phyloP scores from a whole-genome alignment of 2,888 invertebrate species.

The Aspidiotus destructor region DNA sequence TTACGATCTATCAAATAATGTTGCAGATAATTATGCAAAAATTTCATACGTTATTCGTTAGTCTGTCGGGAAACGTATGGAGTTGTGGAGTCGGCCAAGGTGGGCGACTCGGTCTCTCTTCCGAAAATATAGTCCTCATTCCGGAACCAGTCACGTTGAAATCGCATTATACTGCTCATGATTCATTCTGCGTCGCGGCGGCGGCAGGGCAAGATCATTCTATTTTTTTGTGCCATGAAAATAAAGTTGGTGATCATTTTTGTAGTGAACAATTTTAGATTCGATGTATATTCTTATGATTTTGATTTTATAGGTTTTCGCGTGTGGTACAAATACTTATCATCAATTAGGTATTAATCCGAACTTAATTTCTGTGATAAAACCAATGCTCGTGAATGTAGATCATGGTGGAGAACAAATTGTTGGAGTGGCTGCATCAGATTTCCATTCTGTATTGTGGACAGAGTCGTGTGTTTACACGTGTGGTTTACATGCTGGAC shows the following conservation, averaged over 20 bases:
- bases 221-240: conserved; percentile 54
- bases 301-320: conserved; percentile 47
- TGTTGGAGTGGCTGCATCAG: conserved; percentile 55
- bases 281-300: not conserved
- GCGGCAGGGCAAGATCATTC: conserved; percentile 60
- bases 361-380: conserved; percentile 43
- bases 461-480: conserved; percentile 46
- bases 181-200: conserved; percentile 40
- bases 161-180: conserved; percentile 35
- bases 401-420: conserved; percentile 35
- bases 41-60: conserved; percentile 64
- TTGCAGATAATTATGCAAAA: conserved; percentile 59
- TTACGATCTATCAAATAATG: too few relatives aligned
- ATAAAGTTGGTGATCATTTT: conserved; percentile 42
- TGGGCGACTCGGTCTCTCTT: conserved; percentile 61
- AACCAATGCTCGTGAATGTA: conserved; percentile 9
- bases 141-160: conserved; percentile 45
- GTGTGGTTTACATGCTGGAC: conserved; percentile 75
- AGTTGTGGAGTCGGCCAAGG: conserved; percentile 73
- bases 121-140: conserved; percentile 49
- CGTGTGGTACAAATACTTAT: conserved; percentile 55
- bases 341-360: conserved; percentile 54
- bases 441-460: conserved; percentile 56
- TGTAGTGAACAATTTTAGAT: not conserved
- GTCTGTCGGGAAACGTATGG: conserved; percentile 51